phyloP scores from a whole-genome alignment of 2,888 invertebrate genomes.

The Cephus spinipes region DNA sequence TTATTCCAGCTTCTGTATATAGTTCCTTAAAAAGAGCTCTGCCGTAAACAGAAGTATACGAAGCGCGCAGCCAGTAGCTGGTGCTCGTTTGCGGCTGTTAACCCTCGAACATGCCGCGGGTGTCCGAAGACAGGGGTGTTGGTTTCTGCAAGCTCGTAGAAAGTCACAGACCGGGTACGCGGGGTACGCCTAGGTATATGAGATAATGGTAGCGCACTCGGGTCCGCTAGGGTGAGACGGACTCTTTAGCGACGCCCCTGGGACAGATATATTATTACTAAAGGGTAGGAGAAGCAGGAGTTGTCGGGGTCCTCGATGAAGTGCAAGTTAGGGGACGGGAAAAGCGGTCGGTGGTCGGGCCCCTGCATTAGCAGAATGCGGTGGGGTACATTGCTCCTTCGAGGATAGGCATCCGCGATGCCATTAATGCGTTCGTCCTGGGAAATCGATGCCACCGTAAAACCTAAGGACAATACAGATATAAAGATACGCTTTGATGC shows the following conservation, averaged over 20 bases:
- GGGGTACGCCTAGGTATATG: conserved; percentile 25
- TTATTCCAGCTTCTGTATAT: not conserved
- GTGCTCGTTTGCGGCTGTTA: not conserved
- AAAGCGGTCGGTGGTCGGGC: conserved; percentile 22
- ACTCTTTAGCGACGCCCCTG: conserved; percentile 56
- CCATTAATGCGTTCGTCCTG: conserved; percentile 42
- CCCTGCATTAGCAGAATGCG: conserved; percentile 38
- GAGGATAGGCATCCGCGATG: conserved; percentile 43
- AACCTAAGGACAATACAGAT: conserved; percentile 21
- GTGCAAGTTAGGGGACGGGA: conserved; percentile 34
- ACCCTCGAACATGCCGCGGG: not conserved
- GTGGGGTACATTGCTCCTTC: conserved; percentile 44
- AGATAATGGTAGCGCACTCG: conserved; percentile 54
- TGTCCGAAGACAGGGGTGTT: not conserved
- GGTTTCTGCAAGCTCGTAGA: not conserved
- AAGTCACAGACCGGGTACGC: not conserved
- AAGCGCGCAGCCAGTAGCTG: not conserved
- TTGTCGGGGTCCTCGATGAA: conserved; percentile 43
- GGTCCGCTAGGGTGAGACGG: conserved; percentile 36
- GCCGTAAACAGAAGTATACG: not conserved
- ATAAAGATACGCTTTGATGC: not conserved
- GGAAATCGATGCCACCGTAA: conserved; percentile 43
- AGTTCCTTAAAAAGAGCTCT: not conserved
- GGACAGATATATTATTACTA: conserved; percentile 62
- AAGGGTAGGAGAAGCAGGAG: conserved; percentile 51